phyloP scores from a whole-genome alignment of 2,113 vertebrate species.

The Oxygymnocypris stewartii region DNA sequence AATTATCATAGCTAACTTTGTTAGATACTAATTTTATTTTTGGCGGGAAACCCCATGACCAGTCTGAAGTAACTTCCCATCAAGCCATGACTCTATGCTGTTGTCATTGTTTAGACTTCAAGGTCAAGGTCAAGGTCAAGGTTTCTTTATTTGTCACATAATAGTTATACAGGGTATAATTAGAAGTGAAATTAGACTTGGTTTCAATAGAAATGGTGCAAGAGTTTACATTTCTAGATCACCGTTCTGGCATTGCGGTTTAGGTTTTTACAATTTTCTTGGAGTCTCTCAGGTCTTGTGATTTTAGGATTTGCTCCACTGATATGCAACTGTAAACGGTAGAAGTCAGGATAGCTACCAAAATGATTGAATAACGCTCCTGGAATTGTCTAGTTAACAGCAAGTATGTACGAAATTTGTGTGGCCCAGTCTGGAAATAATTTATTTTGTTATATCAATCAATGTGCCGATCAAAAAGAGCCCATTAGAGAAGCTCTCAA shows the following conservation, averaged over 20 bases:
- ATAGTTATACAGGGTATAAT: too few species aligned
- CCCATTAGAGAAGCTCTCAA: background rate
- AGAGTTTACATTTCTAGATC: background rate
- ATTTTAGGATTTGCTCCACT: background rate
- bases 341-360: constrained; percentile 3
- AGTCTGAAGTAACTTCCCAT: constrained; percentile 11
- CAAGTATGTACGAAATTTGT: background rate
- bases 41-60: constrained; percentile 54
- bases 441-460: constrained; percentile 15
- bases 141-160: too few species aligned
- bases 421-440: constrained; percentile 34
- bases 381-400: background rate
- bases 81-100: background rate
- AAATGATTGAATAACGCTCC: background rate
- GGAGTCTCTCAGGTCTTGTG: constrained; percentile 4
- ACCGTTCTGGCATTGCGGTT: background rate
- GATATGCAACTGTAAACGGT: background rate
- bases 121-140: too few species aligned
- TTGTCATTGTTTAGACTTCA: background rate
- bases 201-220: constrained; percentile 12
- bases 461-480: constrained; percentile 13
- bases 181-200: too few species aligned
- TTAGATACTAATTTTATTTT: constrained; percentile 68
- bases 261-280: background rate
- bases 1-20: constrained; percentile 67